Base-by-base conservation (phyloP, 2,888 invertebrate genomes). In the Microctonus aethiopoides region DNA sequence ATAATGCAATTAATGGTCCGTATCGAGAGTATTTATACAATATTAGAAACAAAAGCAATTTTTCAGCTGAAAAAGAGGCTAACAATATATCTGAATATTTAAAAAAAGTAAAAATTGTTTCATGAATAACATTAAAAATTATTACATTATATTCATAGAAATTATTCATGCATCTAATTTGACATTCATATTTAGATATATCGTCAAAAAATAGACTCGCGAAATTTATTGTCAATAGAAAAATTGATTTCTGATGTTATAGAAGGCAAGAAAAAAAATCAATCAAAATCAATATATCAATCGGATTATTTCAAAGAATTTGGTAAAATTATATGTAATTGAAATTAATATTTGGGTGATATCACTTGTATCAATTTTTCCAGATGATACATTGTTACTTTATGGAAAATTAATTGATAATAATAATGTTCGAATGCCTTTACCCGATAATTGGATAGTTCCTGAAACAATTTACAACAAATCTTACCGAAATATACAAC, bases 401-500 rank as follows among this genome's bases (percentile, higher is more conserved):
- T 51, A 64, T 32, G 68, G 72, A 22, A 62, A 68, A 68, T 62
- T 67, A 7, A 73, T 71, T 34, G 74, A 71, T n/a, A 16, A 26
- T n/a, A 32, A 62, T 52, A 57, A 62, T 22, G 51, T 26, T 5
- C 36, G 36, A 7, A 67, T 74, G n/a, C n/a, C 6, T 20, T 72
- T 84, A 46, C 78, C 83, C 0, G 72, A 78, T 13, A 67, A 74
- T n/a, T 78, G 77, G 77, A 7, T 73, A 9, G 75, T 83, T 74
- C 76, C 80, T 9, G 80, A 84, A 71, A 82, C 84, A 5, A 72
- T 73, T 22, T 77, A 82, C 20, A 72, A 61, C 64, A 74, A 67
- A 65, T 74, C 77, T 1, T 84, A 76, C 56, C 74, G 80, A 72
- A 70, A 83, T 73, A n/a, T 80, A 79, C 0, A 4, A 60, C 57